A percentile compares a stretch with the other conserved stretches of the same genome.
Conservation (phyloP, 1,140 invertebrate species). For the Ostrea edulis region DNA sequence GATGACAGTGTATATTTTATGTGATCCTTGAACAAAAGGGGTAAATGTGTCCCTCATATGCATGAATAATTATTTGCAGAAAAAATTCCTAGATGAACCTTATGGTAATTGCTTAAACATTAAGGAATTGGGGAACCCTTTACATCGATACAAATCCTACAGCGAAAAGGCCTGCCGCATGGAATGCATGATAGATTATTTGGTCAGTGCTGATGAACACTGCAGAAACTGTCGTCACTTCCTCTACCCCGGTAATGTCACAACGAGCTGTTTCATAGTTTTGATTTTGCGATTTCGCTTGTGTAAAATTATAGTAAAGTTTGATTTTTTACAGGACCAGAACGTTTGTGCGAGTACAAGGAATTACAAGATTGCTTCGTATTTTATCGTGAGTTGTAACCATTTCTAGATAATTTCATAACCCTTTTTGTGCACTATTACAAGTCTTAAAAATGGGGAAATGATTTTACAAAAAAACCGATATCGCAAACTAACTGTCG, state of each 20-base stretch:
- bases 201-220: not conserved
- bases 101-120: not conserved
- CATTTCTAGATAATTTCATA: not conserved
- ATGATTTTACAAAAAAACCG: not conserved
- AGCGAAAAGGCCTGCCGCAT: constrained; percentile 26
- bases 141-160: not conserved
- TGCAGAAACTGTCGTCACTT: constrained; percentile 7
- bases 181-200: not conserved
- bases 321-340: constrained; percentile 15
- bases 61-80: not conserved
- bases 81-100: not conserved
- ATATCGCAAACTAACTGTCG: too few relatives aligned
- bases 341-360: constrained; percentile 36
- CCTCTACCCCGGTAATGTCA: not conserved
- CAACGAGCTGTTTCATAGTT: too few relatives aligned
- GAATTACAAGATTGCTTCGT: constrained; percentile 24
- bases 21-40: too few relatives aligned
- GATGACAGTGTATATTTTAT: too few relatives aligned
- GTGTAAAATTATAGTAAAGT: not conserved
- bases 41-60: too few relatives aligned
- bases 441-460: not conserved
- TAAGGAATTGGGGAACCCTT: not conserved
- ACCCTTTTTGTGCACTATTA: not conserved
- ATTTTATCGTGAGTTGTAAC: not conserved
- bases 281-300: too few relatives aligned